Evolutionary conservation across 2,113 vertebrate genomes (phyloP).

Genomic region (Glaucomys volans): DNA sequence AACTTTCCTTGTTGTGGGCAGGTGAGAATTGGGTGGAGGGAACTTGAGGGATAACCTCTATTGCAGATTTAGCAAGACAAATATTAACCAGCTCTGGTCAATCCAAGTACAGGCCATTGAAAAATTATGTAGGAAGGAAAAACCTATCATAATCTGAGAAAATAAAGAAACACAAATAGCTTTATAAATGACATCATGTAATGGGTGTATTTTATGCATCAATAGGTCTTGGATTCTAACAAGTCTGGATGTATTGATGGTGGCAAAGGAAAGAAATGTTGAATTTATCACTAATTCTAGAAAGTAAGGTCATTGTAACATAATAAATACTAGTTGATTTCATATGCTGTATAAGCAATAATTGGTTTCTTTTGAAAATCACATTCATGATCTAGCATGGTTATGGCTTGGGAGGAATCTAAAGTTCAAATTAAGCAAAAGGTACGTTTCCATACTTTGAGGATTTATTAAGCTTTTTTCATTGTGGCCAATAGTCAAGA

Average conservation of each 20-base stretch:
- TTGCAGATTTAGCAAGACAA: neutral
- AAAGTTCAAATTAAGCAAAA: neutral
- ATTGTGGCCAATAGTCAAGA: neutral
- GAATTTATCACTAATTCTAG: slow-evolving; percentile 12
- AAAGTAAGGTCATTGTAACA: neutral
- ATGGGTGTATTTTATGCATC: neutral
- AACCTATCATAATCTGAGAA: neutral
- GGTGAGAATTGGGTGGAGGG: neutral
- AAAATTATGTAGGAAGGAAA: neutral
- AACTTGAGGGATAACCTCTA: neutral
- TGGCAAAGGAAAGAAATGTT: neutral
- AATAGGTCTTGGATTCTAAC: neutral
- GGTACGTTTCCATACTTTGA: neutral
- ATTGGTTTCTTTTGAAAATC: slow-evolving; percentile 27
- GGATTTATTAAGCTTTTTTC: neutral
- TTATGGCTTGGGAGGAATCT: neutral
- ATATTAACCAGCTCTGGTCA: neutral
- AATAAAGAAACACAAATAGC: neutral
- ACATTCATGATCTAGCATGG: neutral
- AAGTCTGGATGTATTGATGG: neutral
- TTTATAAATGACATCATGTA: neutral
- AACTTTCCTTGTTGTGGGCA: neutral
- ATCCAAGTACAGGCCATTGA: neutral
- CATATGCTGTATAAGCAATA: neutral
- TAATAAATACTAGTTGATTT: neutral